phyloP scores from a whole-genome alignment of 2,797 vertebrate genomes.

The Streptopelia turtur region DNA sequence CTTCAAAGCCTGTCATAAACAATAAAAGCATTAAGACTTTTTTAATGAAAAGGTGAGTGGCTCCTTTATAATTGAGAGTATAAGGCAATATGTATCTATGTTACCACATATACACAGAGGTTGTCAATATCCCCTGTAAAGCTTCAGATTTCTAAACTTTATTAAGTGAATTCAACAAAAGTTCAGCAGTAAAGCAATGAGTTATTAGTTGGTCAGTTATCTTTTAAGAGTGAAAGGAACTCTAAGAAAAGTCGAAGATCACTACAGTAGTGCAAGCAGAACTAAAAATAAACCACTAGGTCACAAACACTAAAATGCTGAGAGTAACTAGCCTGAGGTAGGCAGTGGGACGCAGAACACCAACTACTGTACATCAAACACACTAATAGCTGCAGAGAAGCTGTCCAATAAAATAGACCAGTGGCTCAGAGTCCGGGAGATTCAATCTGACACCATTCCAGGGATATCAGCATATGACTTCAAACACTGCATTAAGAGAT shows the following conservation, averaged over 20 bases:
- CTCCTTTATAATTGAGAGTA: not conserved
- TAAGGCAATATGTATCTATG: not conserved
- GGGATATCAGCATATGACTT: conserved; percentile 62
- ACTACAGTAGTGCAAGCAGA: not conserved
- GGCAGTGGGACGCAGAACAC: not conserved
- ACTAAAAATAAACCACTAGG: conserved; percentile 23
- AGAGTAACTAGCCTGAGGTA: not conserved
- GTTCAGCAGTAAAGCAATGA: not conserved
- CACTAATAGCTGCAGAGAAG: conserved; percentile 27
- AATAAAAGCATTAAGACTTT: not conserved
- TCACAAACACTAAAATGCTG: conserved; percentile 8
- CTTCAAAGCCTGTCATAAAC: conserved; percentile 25
- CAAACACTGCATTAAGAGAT: conserved; percentile 48
- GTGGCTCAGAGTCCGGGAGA: conserved; percentile 13
- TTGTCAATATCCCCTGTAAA: not conserved
- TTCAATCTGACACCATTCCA: conserved; percentile 68
- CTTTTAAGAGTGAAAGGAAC: not conserved
- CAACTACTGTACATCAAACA: not conserved
- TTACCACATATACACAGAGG: not conserved
- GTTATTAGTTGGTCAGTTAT: not conserved
- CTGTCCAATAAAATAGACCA: conserved; percentile 53
- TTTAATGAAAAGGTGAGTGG: not conserved
- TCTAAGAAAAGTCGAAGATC: not conserved
- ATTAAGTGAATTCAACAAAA: not conserved
- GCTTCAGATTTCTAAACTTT: not conserved